These are phyloP conservation scores for Panthera tigris DNA, from an alignment of 2,113 vertebrate genomes.

Conservation along the genomic window DNA sequence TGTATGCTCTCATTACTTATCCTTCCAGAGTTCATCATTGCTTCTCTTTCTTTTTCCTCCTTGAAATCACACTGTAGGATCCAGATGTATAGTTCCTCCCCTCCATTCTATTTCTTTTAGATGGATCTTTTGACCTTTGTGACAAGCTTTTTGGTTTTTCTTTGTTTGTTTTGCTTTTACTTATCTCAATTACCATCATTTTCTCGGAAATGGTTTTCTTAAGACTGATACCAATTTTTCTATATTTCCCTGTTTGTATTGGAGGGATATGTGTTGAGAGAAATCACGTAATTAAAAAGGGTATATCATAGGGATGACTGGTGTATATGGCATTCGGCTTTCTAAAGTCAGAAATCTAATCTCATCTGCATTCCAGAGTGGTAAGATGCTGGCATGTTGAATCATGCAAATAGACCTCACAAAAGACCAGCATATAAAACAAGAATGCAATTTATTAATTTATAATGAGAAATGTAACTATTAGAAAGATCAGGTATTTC, in stretches of 20 bases:
- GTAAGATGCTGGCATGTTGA: neutral
- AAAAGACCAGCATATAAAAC: neutral
- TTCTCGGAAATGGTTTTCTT: conserved; percentile 34
- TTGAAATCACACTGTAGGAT: conserved; percentile 5
- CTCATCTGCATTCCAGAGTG: neutral
- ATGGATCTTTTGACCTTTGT: conserved; percentile 7
- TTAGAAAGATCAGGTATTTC: neutral
- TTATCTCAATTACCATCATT: neutral
- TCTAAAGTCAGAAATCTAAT: conserved; percentile 37
- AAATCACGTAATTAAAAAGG: neutral
- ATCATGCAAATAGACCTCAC: conserved; percentile 10
- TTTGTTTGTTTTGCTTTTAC: neutral
- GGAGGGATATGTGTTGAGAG: neutral
- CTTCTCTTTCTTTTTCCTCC: conserved; percentile 33
- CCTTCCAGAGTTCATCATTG: conserved; percentile 16
- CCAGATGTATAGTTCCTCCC: neutral
- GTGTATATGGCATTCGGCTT: neutral
- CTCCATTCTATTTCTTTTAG: neutral
- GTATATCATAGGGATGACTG: neutral
- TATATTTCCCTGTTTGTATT: neutral
- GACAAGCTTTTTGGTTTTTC: neutral
- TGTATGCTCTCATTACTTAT: neutral
- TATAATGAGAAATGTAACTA: conserved; percentile 19
- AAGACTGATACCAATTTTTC: neutral
- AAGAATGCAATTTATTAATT: conserved; percentile 24